Percentiles rank a stretch among this genome's conserved stretches.
Conservation (phyloP, 2,797 vertebrate genomes). For the Pelochelys cantorii region DNA sequence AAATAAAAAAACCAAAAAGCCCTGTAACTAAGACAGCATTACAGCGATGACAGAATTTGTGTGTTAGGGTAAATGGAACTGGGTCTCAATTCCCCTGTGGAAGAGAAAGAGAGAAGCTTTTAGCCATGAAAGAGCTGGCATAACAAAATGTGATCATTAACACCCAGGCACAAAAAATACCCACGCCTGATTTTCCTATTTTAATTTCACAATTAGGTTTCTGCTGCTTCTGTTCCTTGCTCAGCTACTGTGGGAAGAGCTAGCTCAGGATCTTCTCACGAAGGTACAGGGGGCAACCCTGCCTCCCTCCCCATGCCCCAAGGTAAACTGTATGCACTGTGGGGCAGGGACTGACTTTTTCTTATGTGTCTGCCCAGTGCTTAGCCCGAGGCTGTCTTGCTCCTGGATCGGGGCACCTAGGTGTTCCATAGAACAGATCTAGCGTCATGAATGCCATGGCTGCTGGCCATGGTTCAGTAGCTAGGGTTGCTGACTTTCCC, state of each 20-base stretch:
- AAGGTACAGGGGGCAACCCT: neutral
- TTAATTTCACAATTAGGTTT: neutral
- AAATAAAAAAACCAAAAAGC: neutral
- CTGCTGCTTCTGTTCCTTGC: neutral
- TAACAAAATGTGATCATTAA: conserved; percentile 42
- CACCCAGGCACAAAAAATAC: conserved; percentile 9
- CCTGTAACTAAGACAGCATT: conserved; percentile 63
- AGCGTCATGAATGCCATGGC: neutral
- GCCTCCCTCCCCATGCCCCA: neutral
- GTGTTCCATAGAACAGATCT: neutral
- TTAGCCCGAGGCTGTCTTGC: neutral
- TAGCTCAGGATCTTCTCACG: too few relatives aligned
- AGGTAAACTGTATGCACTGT: neutral
- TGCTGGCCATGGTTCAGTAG: neutral
- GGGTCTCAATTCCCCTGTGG: conserved; percentile 54
- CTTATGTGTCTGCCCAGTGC: neutral
- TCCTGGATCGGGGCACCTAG: neutral
- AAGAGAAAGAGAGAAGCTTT: conserved; percentile 60
- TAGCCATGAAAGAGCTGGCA: conserved; percentile 59
- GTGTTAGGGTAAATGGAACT: neutral
- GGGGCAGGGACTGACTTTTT: neutral
- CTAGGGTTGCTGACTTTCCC: too few relatives aligned
- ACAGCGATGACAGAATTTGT: too few relatives aligned
- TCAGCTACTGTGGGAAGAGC: neutral
- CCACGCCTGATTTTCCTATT: neutral